Percentiles rank a stretch among this genome's conserved stretches.
Evolutionary conservation across 2,113 vertebrate species (phyloP).

Genomic region (Varanus salvator): DNA sequence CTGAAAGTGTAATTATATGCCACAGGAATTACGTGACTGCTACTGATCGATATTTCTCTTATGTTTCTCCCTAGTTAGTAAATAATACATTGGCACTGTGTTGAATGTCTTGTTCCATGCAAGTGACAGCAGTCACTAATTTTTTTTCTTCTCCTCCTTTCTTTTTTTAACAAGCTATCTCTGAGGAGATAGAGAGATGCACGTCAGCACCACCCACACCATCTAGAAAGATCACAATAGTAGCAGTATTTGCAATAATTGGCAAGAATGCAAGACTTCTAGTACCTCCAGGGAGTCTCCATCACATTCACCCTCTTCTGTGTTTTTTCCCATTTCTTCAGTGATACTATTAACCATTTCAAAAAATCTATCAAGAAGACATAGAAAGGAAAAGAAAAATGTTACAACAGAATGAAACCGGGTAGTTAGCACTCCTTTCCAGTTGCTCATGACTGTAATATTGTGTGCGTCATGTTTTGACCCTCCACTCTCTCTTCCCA

Average conservation of each 20-base stretch:
- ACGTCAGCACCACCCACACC: not conserved
- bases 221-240: not conserved
- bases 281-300: constrained; percentile 91
- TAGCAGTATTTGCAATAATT: not conserved
- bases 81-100: not conserved
- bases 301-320: constrained; percentile 93
- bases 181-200: too few species aligned
- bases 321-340: constrained; percentile 88
- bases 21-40: not conserved
- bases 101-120: not conserved
- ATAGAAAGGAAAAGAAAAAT: not conserved
- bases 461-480: not conserved
- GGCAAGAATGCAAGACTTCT: not conserved
- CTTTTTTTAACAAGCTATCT: too few species aligned
- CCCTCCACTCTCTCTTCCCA: not conserved
- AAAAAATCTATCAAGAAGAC: constrained; percentile 87
- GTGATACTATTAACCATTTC: constrained; percentile 94
- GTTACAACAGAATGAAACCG: not conserved
- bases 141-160: too few species aligned
- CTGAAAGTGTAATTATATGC: not conserved
- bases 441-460: not conserved
- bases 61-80: not conserved
- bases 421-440: not conserved
- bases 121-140: not conserved
- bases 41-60: not conserved